Evolutionary conservation across 1,140 invertebrate species (phyloP).

Genomic region (Stegodyphus mimosarum): DNA sequence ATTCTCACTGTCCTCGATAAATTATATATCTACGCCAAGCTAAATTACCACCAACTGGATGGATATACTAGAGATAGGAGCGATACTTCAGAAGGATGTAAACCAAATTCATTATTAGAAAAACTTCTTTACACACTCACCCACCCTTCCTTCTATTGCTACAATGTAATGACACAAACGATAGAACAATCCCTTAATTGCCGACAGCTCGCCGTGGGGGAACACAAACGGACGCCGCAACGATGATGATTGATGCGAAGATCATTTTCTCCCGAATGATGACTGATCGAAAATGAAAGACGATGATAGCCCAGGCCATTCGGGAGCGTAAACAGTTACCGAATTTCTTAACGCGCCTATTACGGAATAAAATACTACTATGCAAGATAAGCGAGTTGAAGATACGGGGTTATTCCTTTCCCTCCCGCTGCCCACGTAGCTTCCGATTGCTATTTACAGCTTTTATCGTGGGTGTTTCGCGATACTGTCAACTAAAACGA

Average conservation of each 20-base stretch:
- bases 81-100: too few species aligned
- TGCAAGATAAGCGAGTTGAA: conserved; percentile 2
- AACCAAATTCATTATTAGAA: too few species aligned
- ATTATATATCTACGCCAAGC: too few species aligned
- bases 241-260: conserved; percentile 38
- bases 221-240: not conserved
- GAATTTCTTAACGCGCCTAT: conserved; percentile 29
- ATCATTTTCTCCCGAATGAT: conserved; percentile 38
- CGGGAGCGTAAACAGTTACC: conserved; percentile 26
- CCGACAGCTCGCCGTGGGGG: not conserved
- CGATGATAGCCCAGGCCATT: conserved; percentile 17
- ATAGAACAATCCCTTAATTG: conserved; percentile 25
- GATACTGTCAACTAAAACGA: too few species aligned
- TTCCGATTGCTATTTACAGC: too few species aligned
- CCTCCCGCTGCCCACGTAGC: not conserved
- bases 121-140: too few species aligned
- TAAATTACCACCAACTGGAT: too few species aligned
- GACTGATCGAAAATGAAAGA: conserved; percentile 33
- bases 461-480: too few species aligned
- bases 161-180: too few species aligned
- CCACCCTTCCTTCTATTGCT: too few species aligned
- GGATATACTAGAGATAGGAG: too few species aligned
- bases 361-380: conserved; percentile 20
- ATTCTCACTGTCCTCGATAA: too few species aligned
- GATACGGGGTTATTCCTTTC: not conserved